A percentile compares a stretch with the other conserved stretches of the same genome.
These are phyloP conservation scores for Campylomormyrus tamandua DNA, from an alignment of 2,113 vertebrate genomes.

Conservation along the genomic window DNA sequence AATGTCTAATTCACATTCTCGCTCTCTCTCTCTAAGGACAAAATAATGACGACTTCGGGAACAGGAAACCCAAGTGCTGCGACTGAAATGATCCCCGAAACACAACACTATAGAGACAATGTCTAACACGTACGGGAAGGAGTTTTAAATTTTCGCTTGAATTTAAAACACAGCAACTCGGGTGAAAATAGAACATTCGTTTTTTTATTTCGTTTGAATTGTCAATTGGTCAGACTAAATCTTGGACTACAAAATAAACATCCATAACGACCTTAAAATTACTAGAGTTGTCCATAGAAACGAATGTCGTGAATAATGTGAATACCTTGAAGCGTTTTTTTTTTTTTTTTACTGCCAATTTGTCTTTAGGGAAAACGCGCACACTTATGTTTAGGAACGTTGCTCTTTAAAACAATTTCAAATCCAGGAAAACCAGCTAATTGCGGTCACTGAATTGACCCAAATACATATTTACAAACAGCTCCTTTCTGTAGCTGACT, in stretches of 20 bases:
- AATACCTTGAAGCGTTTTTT: neutral
- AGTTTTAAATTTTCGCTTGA: constrained; percentile 17
- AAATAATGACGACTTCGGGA: constrained; percentile 45
- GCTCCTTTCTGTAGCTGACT: constrained; percentile 63
- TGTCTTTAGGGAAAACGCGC: constrained; percentile 14
- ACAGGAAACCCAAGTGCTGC: constrained; percentile 53
- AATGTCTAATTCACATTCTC: constrained; percentile 53
- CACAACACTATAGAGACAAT: constrained; percentile 35
- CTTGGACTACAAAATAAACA: constrained; percentile 12
- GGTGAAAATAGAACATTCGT: constrained; percentile 13
- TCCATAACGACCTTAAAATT: constrained; percentile 13
- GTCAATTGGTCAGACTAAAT: constrained; percentile 10
- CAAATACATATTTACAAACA: constrained; percentile 80
- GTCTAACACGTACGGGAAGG: constrained; percentile 11
- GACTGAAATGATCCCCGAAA: constrained; percentile 39
- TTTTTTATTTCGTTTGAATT: constrained; percentile 4
- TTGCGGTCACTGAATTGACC: constrained; percentile 86
- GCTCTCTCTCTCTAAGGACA: constrained; percentile 28
- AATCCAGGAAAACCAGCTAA: constrained; percentile 74
- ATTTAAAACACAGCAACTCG: constrained; percentile 32
- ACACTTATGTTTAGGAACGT: neutral
- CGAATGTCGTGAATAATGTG: constrained; percentile 7
- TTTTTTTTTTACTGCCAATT: neutral
- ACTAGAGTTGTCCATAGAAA: constrained; percentile 9
- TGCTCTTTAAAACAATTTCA: constrained; percentile 60